Base-by-base conservation (phyloP, 1,140 invertebrate species). In the Drosophila miranda region DNA sequence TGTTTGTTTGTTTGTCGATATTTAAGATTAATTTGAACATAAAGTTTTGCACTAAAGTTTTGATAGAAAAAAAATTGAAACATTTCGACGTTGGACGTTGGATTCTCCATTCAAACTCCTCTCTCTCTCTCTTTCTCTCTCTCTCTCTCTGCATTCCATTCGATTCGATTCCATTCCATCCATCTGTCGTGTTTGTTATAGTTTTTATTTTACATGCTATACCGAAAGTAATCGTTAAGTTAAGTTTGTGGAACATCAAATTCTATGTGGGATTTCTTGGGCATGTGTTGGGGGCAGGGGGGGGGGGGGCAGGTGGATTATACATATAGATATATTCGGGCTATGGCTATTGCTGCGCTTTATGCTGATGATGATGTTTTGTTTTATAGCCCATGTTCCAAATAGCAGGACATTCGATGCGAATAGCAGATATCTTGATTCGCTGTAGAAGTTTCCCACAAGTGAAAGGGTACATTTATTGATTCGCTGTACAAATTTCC, bases 1-100 rank as follows among this genome's bases (percentile, higher is more conserved):
- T 8, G 8, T 34, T 34, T 34, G 7, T 34, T 34, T 9, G 3
- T 38, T 38, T 30, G 2, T 84, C 80, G 80, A 84, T 77, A 84
- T 84, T 86, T 81, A 77, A 86, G 77, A 73, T 86, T 84, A 84
- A 84, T 84, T 84, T 84, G 77, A 86, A 86, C 80, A 87, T 86
- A 84, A 84, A 84, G 60, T 86, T 79, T 81, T 84, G 82, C 81
- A 84, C 80, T 86, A 84, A 84, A 84, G 73, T 74, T 62, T 69
- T 76, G 49, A 82, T 79, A 83, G 75, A 82, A 84, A 82, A 75
- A 57, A 11, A 11, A 61, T 76, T 59, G 75, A 62, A 51, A 38
- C 34, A 38, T 72, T 57, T 23, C 68, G 70, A 73, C 70, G 41
- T 45, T 59, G 56, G 56, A 58, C 57, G 43, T 50, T 46, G 34